These are phyloP conservation scores for Caranx melampygus DNA, from an alignment of 2,113 vertebrate genomes.

Conservation along the genomic window DNA sequence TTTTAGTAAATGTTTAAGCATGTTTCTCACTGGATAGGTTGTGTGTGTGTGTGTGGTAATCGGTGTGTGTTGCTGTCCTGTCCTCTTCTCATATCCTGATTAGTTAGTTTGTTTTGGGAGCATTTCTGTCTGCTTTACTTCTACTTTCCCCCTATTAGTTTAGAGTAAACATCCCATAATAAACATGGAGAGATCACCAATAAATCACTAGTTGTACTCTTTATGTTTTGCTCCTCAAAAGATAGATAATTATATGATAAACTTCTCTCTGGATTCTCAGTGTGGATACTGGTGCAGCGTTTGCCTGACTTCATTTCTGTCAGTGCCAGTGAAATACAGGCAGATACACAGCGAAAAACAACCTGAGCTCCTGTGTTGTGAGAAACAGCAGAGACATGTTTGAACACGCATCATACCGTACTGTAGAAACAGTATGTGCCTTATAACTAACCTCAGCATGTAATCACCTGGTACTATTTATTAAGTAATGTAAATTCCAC, in stretches of 20 bases:
- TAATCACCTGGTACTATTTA: not conserved
- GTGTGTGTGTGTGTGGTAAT: no score
- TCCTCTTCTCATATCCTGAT: not conserved
- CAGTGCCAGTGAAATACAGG: not conserved
- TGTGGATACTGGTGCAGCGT: not conserved
- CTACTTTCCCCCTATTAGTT: not conserved
- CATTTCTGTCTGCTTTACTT: not conserved
- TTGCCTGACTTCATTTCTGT: not conserved
- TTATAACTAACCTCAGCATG: not conserved
- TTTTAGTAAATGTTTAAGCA: not conserved
- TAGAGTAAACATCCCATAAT: not conserved
- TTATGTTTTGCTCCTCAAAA: no score
- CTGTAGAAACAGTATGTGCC: not conserved
- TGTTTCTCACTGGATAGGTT: no score
- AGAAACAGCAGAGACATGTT: slow-evolving; percentile 26
- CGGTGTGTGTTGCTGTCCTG: no score
- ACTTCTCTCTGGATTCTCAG: not conserved
- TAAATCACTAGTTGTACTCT: not conserved
- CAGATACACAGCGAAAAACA: slow-evolving; percentile 13
- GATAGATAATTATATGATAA: no score
- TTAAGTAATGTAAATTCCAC: not conserved
- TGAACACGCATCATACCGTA: slow-evolving; percentile 16
- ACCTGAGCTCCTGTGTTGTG: slow-evolving; percentile 4
- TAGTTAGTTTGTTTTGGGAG: not conserved
- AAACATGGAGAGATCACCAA: not conserved